Evolutionary conservation across 2,113 vertebrate genomes (phyloP).

Genomic region (Seriola aureovittata): DNA sequence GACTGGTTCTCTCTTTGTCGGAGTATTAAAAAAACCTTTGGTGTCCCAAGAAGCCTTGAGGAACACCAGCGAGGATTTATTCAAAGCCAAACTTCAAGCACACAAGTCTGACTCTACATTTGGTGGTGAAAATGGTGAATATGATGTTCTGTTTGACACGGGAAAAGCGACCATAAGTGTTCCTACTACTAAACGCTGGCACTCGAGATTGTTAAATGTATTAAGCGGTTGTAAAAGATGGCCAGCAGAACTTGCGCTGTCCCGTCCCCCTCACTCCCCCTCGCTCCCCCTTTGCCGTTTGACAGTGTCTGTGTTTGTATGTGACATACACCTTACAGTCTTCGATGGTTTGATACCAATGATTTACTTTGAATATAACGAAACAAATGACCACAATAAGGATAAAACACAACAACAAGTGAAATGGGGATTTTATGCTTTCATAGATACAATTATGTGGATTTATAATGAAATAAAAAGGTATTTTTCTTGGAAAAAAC

Average conservation of each 20-base stretch:
- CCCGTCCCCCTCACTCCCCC: neutral
- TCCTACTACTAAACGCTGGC: conserved; percentile 19
- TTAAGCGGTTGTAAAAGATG: conserved; percentile 56
- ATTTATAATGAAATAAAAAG: conserved; percentile 83
- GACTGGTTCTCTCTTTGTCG: conserved; percentile 54
- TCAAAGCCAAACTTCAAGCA: conserved; percentile 6
- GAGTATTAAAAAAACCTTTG: conserved; percentile 32
- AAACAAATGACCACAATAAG: conserved; percentile 62
- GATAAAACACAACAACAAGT: conserved; percentile 38
- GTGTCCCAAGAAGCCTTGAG: conserved; percentile 50
- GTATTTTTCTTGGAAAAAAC: conserved; percentile 78
- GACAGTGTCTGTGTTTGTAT: conserved; percentile 81
- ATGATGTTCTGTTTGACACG: neutral
- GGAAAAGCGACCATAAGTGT: conserved; percentile 5
- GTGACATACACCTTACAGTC: conserved; percentile 76
- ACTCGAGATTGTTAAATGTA: conserved; percentile 36
- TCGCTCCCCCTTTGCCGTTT: conserved; percentile 59
- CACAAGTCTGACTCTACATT: neutral
- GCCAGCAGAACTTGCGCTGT: conserved; percentile 62
- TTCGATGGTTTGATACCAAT: conserved; percentile 75
- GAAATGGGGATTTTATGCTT: conserved; percentile 77
- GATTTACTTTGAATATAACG: conserved; percentile 74
- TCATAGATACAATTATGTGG: conserved; percentile 80
- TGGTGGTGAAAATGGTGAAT: conserved; percentile 20
- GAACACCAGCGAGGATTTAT: conserved; percentile 27